phyloP scores from a whole-genome alignment of 2,113 vertebrate genomes.

The Chionomys nivalis region DNA sequence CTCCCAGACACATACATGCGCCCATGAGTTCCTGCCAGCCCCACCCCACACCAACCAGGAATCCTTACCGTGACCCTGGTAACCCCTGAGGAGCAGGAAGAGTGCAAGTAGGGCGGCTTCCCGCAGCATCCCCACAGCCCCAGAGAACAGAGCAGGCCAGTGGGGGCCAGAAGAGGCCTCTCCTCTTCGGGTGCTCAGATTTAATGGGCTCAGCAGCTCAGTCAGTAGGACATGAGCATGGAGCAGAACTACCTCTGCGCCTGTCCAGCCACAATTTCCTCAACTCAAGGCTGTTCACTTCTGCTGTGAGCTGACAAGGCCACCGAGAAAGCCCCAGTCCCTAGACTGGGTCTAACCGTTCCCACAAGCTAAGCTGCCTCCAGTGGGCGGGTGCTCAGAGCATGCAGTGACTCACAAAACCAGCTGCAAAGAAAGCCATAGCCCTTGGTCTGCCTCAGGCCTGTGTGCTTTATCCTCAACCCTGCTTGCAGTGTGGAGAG shows the following conservation, averaged over 20 bases:
- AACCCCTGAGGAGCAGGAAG: slow-evolving; percentile 34
- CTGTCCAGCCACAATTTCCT: slow-evolving; percentile 74
- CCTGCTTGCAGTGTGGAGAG: not conserved
- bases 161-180: not conserved
- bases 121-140: slow-evolving; percentile 43
- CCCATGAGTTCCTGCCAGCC: not conserved
- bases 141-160: not conserved
- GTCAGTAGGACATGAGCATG: not conserved
- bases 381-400: slow-evolving; percentile 37
- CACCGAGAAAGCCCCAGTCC: slow-evolving; percentile 28
- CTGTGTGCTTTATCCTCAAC: not conserved
- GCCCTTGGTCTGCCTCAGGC: not conserved
- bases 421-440: not conserved
- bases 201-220: not conserved
- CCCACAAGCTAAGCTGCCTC: not conserved
- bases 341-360: not conserved
- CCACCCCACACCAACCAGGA: not conserved
- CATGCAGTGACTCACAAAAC: slow-evolving; percentile 39
- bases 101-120: not conserved
- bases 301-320: slow-evolving; percentile 9
- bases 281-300: slow-evolving; percentile 30
- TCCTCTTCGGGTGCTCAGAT: not conserved
- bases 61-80: slow-evolving; percentile 67
- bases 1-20: not conserved
- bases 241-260: not conserved